Conservation (phyloP, 2,888 invertebrate species). For the Sphaerophoria rueppellii region DNA sequence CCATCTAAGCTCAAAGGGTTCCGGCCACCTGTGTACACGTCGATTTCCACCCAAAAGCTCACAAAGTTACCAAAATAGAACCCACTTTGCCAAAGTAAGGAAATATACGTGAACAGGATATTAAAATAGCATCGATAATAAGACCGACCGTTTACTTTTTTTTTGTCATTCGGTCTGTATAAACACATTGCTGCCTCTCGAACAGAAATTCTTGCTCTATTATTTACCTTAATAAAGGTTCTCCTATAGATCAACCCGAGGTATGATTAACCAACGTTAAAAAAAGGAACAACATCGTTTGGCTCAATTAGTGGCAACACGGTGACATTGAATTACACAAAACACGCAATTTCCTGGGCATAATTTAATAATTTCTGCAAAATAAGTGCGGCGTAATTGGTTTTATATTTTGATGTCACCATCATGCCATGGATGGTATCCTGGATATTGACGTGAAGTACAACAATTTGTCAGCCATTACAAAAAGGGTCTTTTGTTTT, state of each 20-base stretch:
- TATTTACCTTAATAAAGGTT: background rate
- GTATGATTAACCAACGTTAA: conserved; percentile 20
- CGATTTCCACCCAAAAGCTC: background rate
- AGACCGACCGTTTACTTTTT: background rate
- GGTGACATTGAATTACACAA: conserved; percentile 26
- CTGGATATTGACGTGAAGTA: background rate
- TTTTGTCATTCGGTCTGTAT: conserved; percentile 2
- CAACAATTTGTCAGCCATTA: conserved; percentile 4
- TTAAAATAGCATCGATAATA: conserved; percentile 12
- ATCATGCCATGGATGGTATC: conserved; percentile 13
- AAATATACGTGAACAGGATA: conserved; percentile 30
- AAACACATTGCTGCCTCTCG: background rate
- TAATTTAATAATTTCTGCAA: conserved; percentile 57
- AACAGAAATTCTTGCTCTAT: background rate
- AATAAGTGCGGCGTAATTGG: conserved; percentile 44
- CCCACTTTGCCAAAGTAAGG: conserved; percentile 2
- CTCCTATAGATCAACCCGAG: background rate
- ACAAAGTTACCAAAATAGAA: background rate
- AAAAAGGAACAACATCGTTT: conserved; percentile 3
- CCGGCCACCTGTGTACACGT: conserved; percentile 3
- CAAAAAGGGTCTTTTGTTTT: conserved; percentile 21
- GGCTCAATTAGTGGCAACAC: conserved; percentile 33
- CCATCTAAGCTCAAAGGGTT: conserved; percentile 10
- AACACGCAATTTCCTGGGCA: conserved; percentile 43
- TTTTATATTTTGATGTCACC: conserved; percentile 22